Percentiles rank a stretch among this genome's conserved stretches.
Evolutionary conservation across 2,113 vertebrate genomes (phyloP).

Genomic region (Anhinga anhinga): DNA sequence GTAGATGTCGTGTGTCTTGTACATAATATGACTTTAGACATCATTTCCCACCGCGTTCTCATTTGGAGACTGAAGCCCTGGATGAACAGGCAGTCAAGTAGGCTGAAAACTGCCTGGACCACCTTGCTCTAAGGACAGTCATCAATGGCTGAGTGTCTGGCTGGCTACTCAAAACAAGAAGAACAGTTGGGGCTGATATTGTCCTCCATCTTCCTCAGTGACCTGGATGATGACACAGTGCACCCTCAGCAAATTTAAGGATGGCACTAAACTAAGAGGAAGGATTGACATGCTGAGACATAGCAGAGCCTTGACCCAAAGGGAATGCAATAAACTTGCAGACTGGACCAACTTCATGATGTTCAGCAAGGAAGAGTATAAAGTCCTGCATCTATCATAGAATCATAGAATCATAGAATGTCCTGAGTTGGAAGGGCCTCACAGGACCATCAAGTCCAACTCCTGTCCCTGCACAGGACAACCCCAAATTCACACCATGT

Average conservation of each 20-base stretch:
- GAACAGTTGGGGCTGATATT: background rate
- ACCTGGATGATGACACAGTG: background rate
- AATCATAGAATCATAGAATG: too few species aligned
- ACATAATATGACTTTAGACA: background rate
- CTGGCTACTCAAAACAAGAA: background rate
- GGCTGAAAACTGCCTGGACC: background rate
- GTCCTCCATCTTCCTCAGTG: background rate
- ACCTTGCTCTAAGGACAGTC: background rate
- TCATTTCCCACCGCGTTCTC: background rate
- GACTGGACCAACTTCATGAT: background rate
- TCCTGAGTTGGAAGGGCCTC: too few species aligned
- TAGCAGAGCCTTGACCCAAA: background rate
- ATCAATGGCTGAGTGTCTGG: background rate
- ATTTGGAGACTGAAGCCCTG: background rate
- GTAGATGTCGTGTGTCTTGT: background rate
- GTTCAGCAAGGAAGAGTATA: background rate
- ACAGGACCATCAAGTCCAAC: too few species aligned
- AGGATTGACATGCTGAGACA: background rate
- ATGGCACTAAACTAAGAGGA: background rate
- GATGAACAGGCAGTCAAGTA: background rate
- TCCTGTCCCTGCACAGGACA: too few species aligned
- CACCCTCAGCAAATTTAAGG: background rate
- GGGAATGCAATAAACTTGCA: background rate
- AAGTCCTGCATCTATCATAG: background rate
- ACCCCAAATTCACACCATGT: too few species aligned